Evolutionary conservation across 1,140 invertebrate genomes (phyloP), one percentile per base, ranked within the genome.

Genomic region (Macrobrachium rosenbergii): DNA sequence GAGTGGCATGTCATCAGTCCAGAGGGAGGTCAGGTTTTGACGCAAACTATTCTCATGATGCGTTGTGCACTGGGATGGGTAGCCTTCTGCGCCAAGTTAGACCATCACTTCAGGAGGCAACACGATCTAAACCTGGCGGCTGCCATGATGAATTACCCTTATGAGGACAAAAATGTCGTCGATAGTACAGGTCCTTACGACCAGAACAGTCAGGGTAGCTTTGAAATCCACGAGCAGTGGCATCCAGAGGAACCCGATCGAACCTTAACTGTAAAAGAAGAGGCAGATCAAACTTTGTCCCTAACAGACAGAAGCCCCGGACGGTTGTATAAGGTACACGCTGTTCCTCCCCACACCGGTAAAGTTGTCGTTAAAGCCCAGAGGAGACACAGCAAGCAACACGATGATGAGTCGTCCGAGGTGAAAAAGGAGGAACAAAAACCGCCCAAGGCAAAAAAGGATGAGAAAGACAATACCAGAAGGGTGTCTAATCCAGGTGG

Each of bases 121-220:
- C 78, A 87, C 58, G 85, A 87, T 79, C 67, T 87, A 5, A 72
- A 82, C 69, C 59, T 87, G 28, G 85, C 72, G 8, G 85, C 85
- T 45, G 85, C 85, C n/a, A 87, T 87, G 78, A 87, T 87, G 85
- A 87, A 87, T 73, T 23, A 81, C 60, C 84, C 69, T 63, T 19
- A 60, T 58, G 63, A 64, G 37, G 17, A 63, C 59, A 60, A 52
- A 17, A 19, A 21, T 14, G 0, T 14, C 21, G 45, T 52, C 52
- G 52, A 52, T 8, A 2, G 6, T 52, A 52, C 52, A 8, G 52
- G 52, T 2, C 16, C 69, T 7, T 72, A 72, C 16, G 69, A 72
- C 69, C 37, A 72, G 23, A 5, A 72, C 11, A 72, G 69, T 72
- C 37, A 72, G 12, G 52, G 52, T 8, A 52, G 52, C 12, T 52